Evolutionary conservation across 30 jellyfish, hydroid and myxozoan species (phyloP).

Genomic region (Turritopsis rubra): DNA sequence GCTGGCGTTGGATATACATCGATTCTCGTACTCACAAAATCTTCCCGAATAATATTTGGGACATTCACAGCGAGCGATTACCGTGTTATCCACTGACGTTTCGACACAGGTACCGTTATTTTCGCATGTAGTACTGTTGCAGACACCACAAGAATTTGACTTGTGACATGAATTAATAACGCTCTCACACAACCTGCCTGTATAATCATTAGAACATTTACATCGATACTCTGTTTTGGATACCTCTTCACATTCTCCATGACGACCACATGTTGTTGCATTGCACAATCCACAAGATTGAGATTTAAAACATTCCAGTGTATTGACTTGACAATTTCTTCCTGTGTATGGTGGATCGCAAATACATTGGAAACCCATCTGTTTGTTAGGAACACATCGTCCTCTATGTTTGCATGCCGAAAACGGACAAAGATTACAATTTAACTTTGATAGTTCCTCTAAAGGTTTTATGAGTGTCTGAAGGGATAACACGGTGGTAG

Average conservation of each 20-base stretch:
- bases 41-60: too few relatives aligned
- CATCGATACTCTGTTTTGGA: too few relatives aligned
- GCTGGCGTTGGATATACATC: too few relatives aligned
- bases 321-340: neutral
- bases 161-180: too few relatives aligned
- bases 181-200: too few relatives aligned
- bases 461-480: neutral
- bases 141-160: too few relatives aligned
- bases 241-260: neutral
- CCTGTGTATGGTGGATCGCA: neutral
- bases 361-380: neutral
- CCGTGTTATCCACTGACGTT: too few relatives aligned
- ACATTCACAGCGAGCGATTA: too few relatives aligned
- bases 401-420: neutral
- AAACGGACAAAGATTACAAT: neutral
- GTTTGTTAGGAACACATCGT: neutral
- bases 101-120: neutral
- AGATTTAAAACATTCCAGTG: neutral
- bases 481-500: neutral
- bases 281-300: neutral
- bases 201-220: too few relatives aligned
- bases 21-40: too few relatives aligned
- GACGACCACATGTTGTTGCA: neutral
- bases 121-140: neutral
- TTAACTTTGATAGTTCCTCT: neutral